Base-by-base conservation (phyloP, 2,888 invertebrate genomes). In the Seladonia tumulorum region DNA sequence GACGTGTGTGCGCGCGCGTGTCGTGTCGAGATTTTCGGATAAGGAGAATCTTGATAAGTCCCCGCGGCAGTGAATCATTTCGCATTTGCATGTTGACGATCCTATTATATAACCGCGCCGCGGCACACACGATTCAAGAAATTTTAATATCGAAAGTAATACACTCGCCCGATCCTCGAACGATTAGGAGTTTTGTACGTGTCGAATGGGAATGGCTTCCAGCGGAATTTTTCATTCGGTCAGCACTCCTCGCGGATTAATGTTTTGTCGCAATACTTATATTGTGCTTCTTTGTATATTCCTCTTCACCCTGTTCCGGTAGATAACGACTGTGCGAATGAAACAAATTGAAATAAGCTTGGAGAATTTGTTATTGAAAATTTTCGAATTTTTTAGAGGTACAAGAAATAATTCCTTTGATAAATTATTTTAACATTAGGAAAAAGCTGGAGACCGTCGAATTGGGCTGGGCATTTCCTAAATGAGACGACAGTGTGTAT, bases 11-110 rank as follows among this genome's bases (percentile, higher is more conserved):
- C 5, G 35, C 35, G 25, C 66, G 81, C 60, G 81, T 63, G 72
- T 72, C 81, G 79, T 39, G 49, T 63, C 71, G 79, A 63, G 82
- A 86, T 88, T 81, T 86, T 80, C 81, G 80, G 84, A 87, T 86
- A 87, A 86, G 81, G 29, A 42, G 76, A 53, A 73, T 81, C 80
- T 79, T 39, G 83, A 85, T 85, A 85, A 83, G 39, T 25, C 16
- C 35, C 0, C 53, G 35, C 14, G 63, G 16, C 57, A 12, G 53
- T 63, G 70, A 66, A 81, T 81, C 82, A 47, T 42, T 49, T 63
- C 75, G 49, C 53, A 47, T 60, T 76, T 76, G 82, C 83, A 70
- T 71, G 60, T 47, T 29, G 63, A 16, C 39, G 35, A 42, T 70
- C 39, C 70, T 42, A n/a, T 70, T 70, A 70, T 70, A 39, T 42